Base-by-base conservation (phyloP, 1,140 invertebrate species). In the Pogonus chalceus region DNA sequence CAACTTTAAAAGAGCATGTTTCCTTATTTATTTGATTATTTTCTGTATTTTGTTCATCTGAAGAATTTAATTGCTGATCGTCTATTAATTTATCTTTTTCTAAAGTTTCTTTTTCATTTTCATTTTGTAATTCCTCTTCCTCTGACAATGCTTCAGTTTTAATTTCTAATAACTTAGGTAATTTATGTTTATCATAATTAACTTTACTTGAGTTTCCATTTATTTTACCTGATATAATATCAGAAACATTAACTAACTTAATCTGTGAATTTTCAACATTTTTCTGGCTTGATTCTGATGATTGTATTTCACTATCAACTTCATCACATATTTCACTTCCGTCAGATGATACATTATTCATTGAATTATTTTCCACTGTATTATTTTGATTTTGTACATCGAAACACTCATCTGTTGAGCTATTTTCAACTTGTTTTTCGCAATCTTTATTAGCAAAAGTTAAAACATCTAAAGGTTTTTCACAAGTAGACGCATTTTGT, bases 111-210 rank as follows among this genome's bases (percentile, higher is more conserved):
- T 54, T 18, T 55, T 37, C 46, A 58, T 62, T 50, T 62, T 57
- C 1, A 49, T 53, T n/a, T 58, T 56, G 23, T 1, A 43, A 22
- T n/a, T 53, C 56, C 16, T 55, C 64, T 0, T 66, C 65, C 26
- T 70, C 67, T 21, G 58, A 59, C 21, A 60, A 59, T 9, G 67
- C 62, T 56, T 72, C 70, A 22, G 58, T 71, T 62, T 73, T 73
- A 18, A 72, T 70, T 46, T 69, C 64, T 37, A 60, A 26, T 22
- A 49, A 14, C 21, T 23, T 18, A 2, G 22, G n/a, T 14, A 22
- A 9, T 16, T 21, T 21, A 3, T 48, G n/a, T 37, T n/a, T 43
- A 3, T 18, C 3, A 16, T 18, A 16, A 18, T 43, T 35, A 22
- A 31, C 39, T 37, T 43, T 56, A 3, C 22, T 10, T 47, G 39